phyloP scores from a whole-genome alignment of 2,113 vertebrate genomes.

The Nymphicus hollandicus region DNA sequence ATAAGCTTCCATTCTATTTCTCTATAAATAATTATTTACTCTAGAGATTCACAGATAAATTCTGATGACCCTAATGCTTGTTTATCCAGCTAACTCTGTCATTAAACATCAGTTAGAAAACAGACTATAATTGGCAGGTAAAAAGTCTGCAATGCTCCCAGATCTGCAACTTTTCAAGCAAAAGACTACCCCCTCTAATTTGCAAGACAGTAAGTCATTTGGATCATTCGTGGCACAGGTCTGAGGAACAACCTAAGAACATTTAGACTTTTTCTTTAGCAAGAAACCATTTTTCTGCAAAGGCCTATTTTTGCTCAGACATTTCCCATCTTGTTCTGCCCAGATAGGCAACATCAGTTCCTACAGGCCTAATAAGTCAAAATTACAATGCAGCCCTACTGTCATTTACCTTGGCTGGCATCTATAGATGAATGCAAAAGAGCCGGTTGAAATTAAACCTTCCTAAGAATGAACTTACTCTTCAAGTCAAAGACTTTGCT shows the following conservation, averaged over 20 bases:
- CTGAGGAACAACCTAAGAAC: background rate
- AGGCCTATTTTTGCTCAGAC: background rate
- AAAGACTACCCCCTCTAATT: background rate
- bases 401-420: background rate
- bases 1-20: background rate
- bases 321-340: background rate
- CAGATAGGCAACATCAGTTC: background rate
- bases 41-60: background rate
- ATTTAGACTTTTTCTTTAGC: background rate
- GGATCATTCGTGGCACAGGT: background rate
- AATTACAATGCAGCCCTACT: background rate
- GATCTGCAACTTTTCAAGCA: background rate
- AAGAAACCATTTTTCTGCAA: background rate
- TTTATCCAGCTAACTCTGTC: background rate
- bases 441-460: background rate
- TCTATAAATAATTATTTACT: background rate
- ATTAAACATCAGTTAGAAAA: background rate
- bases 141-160: background rate
- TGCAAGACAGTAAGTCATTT: background rate
- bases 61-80: background rate
- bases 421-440: background rate
- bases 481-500: background rate
- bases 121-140: background rate
- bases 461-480: background rate
- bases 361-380: background rate